Base-by-base conservation (phyloP, 1,140 invertebrate species). In the Diabrotica undecimpunctata region DNA sequence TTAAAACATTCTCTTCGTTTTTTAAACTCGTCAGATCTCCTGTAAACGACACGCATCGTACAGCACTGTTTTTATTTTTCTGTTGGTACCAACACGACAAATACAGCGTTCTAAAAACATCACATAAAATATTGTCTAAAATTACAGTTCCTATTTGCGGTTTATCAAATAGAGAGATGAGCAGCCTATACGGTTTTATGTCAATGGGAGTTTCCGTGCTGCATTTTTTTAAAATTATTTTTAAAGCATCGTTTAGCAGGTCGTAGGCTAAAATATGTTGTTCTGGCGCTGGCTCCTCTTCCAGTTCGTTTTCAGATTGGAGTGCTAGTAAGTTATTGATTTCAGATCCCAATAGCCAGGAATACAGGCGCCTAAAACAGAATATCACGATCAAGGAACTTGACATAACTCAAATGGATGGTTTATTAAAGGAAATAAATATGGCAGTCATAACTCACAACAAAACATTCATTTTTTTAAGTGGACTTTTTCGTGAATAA, bases 131-230 rank as follows among this genome's bases (percentile, higher is more conserved):
- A 78, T 90, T 89, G 74, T 96, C 93, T 57, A 96, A 77, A 69
- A 97, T 93, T 8, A 88, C 84, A 54, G 88, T 87, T 9, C 93
- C 92, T 62, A 97, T 92, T 79, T 96, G 94, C 50, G 90, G 88
- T 78, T 95, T 93, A 77, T 97, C 95, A 25, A 97, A 80, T 38
- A 97, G 81, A 46, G 93, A 95, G 7, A 94, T 88, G 63, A 97
- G 81, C 58, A 97, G 87, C 68, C 92, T 84, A 77, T 95, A 97
- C 6, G 93, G 90, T 75, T 88, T 89, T 35, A 95, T 79, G 76
- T 92, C 90, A 62, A 86, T 82, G 10, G 84, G 84, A 62, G 80
- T 79, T 69, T 86, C 83, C 10, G 83, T 79, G 57, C 84, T 82
- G 52, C 85, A 83, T 60, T 83, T 80, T 71, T 83, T 84, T 37